phyloP scores from a whole-genome alignment of 2,888 invertebrate species.

The Xanthia togata region DNA sequence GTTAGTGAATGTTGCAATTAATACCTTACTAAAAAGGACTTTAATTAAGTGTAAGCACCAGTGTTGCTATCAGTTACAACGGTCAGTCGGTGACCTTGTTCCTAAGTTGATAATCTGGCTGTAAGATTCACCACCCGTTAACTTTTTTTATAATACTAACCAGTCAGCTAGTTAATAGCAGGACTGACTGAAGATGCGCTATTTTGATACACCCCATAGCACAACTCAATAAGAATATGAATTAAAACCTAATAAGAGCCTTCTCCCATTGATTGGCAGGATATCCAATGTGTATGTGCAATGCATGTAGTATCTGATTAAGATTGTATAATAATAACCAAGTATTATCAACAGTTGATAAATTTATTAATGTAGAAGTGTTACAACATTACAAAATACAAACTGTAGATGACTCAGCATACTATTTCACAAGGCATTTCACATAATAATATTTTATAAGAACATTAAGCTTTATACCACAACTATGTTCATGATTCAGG shows the following conservation, averaged over 20 bases:
- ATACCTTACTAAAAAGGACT: too few species aligned
- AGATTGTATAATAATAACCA: slow-evolving; percentile 17
- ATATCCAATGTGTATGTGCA: background rate
- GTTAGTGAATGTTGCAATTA: background rate
- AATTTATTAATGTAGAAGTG: background rate
- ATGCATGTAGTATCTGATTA: background rate
- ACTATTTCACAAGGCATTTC: slow-evolving; percentile 33
- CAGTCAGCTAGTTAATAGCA: background rate
- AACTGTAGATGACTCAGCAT: slow-evolving; percentile 20
- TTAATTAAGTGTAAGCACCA: background rate
- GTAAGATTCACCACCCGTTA: background rate
- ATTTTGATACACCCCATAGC: background rate
- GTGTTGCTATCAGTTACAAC: background rate
- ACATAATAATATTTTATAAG: background rate
- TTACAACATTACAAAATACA: slow-evolving; percentile 7
- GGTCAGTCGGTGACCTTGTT: background rate
- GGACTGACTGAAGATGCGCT: background rate
- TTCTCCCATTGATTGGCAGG: background rate
- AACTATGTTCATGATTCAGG: background rate
- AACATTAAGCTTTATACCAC: background rate
- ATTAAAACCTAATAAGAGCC: background rate
- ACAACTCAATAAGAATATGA: background rate
- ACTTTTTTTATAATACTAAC: background rate
- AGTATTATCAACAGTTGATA: slow-evolving; percentile 1
- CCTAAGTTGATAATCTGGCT: background rate